Percentiles rank a stretch among this genome's conserved stretches.
phyloP scores from a whole-genome alignment of 2,888 invertebrate genomes.

The Erannis defoliaria region DNA sequence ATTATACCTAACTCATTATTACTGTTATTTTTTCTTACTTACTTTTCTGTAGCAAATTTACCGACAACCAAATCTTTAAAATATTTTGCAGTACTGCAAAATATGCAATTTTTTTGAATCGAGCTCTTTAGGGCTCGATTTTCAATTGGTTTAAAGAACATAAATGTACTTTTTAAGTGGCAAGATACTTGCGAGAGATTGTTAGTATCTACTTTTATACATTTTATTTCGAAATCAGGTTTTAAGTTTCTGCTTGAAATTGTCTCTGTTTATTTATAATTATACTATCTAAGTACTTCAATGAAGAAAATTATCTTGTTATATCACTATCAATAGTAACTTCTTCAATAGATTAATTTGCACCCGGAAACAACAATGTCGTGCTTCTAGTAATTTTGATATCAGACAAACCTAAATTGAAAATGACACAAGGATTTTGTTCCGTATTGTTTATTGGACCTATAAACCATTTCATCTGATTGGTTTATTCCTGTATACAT shows the following conservation, averaged over 20 bases:
- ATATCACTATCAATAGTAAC: not conserved
- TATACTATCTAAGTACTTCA: not conserved
- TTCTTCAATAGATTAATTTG: not conserved
- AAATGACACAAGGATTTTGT: conserved; percentile 22
- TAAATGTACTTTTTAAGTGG: conserved; percentile 5
- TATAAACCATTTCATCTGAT: conserved; percentile 1
- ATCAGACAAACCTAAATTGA: conserved; percentile 7
- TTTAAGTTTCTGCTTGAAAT: too few relatives aligned
- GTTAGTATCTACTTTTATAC: not conserved
- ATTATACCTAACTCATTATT: conserved; percentile 4
- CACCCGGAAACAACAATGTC: conserved; percentile 2
- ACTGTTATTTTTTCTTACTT: conserved; percentile 8
- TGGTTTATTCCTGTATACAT: conserved; percentile 5
- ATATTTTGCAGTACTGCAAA: conserved; percentile 6
- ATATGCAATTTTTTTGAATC: too few relatives aligned
- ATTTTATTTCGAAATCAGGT: not conserved
- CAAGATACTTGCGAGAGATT: conserved; percentile 1
- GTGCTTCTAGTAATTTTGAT: not conserved
- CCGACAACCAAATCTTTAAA: conserved; percentile 1
- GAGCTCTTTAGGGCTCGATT: not conserved
- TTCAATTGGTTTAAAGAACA: conserved; percentile 11
- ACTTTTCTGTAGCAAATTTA: conserved; percentile 2
- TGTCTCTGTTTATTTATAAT: not conserved
- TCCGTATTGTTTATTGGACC: conserved; percentile 38
- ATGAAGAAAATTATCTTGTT: not conserved